Conservation (phyloP, 2,888 invertebrate genomes). For the Syrphus vitripennis region DNA sequence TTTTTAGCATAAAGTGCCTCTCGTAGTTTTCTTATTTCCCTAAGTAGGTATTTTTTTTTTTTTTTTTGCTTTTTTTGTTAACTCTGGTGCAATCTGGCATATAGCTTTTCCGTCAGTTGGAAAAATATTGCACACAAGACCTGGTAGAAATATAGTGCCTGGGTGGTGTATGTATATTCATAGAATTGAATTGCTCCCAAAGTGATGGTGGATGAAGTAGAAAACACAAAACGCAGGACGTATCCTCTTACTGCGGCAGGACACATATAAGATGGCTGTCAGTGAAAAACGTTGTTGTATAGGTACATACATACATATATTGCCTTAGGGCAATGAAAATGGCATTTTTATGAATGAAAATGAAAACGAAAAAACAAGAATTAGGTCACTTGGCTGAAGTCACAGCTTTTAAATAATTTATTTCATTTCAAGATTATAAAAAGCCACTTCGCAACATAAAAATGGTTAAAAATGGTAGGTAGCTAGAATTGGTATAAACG, state of each 20-base stretch:
- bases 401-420: slow-evolving; percentile 21
- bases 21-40: slow-evolving; percentile 12
- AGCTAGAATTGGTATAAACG: background rate
- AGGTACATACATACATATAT: too few relatives aligned
- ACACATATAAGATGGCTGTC: slow-evolving; percentile 6
- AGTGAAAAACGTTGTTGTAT: background rate
- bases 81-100: background rate
- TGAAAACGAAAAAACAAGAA: slow-evolving; percentile 6
- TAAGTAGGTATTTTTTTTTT: slow-evolving; percentile 10
- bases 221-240: slow-evolving; percentile 27
- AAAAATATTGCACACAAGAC: slow-evolving; percentile 22
- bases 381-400: slow-evolving; percentile 20
- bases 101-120: background rate
- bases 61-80: background rate
- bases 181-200: slow-evolving; percentile 32
- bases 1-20: slow-evolving; percentile 15
- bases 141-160: too few relatives aligned
- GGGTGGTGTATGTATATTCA: background rate
- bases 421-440: slow-evolving; percentile 12
- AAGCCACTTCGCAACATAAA: background rate
- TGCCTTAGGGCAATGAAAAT: slow-evolving; percentile 4
- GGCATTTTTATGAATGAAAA: slow-evolving; percentile 34
- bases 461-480: background rate
- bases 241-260: background rate
- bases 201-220: slow-evolving; percentile 24